Evolutionary conservation across 2,888 invertebrate species (phyloP), one percentile per base, ranked within the genome.

Genomic region (Saturnia japonica): DNA sequence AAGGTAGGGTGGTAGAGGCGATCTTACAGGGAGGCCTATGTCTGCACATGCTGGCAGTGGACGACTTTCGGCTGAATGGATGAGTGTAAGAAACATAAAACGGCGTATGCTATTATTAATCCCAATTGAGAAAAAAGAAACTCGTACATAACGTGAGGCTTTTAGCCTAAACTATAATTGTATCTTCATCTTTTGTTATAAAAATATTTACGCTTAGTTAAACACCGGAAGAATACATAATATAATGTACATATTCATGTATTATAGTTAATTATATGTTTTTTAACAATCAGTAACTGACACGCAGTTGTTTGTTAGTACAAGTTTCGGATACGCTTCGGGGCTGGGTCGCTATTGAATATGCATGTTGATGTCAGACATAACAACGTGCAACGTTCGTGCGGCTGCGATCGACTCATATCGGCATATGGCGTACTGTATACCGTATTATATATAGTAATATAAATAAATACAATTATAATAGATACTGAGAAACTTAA

Each of bases 311-410:
- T 34, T 28, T 62, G 25, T 45, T 51, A 42, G 54, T 54, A 64
- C 67, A 70, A 70, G 70, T 70, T 70, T 25, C 42, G 57, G 51
- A 67, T 47, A 67, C 54, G 70, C 69, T 70, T 68, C 57, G 67
- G 72, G 74, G 73, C 73, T 72, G n/a, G 51, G 74, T 68, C 72
- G 54, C 16, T 68, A 67, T 67, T 80, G 80, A 80, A 81, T 81
- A 80, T 81, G 77, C 80, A 81, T 80, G 75, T 28, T 75, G 75
- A 72, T 77, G 75, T 75, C 75, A 74, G 75, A 78, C 77, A 77
- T 74, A 78, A 78, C 77, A 77, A 67, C 71, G 71, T 60, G 67
- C 68, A 57, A 28, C 64, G 64, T 64, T 64, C 72, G 74, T 70
- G 68, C 69, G 71, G 67, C 72, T 73, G 73, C 71, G 71, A 71